Evolutionary conservation across 1,140 invertebrate genomes (phyloP).

Genomic region (Stegodyphus dumicola): DNA sequence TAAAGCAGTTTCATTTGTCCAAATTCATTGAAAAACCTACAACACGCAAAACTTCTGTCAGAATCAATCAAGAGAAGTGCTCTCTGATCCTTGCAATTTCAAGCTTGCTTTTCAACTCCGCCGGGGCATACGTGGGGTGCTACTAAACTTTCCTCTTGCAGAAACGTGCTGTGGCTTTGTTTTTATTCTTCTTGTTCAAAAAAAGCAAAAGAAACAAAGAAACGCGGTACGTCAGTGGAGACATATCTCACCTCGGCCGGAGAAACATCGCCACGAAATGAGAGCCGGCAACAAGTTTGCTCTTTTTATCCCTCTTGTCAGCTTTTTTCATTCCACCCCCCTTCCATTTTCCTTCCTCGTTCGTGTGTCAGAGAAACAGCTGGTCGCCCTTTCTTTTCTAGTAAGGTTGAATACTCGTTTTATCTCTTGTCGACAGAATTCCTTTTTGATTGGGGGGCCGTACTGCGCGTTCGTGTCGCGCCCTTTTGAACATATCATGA

Average conservation of each 20-base stretch:
- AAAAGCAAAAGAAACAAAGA: constrained; percentile 3
- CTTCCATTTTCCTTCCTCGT: constrained; percentile 11
- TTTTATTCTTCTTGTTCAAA: neutral
- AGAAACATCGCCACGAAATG: constrained; percentile 20
- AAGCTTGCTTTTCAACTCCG: too few species aligned
- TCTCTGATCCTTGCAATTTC: neutral
- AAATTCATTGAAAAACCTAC: neutral
- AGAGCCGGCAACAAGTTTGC: constrained; percentile 43
- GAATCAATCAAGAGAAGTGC: neutral
- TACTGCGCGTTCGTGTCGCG: too few species aligned
- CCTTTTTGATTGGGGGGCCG: constrained; percentile 37
- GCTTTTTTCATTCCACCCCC: constrained; percentile 3
- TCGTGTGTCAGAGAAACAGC: constrained; percentile 50
- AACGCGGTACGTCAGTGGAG: constrained; percentile 6
- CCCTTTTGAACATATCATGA: too few species aligned
- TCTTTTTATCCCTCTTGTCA: constrained; percentile 10
- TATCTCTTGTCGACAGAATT: constrained; percentile 51
- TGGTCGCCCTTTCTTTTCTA: constrained; percentile 41
- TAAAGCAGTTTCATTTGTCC: neutral
- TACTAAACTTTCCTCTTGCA: too few species aligned
- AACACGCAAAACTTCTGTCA: constrained; percentile 8
- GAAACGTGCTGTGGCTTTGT: too few species aligned
- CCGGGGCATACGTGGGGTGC: too few species aligned
- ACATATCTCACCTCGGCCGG: constrained; percentile 19
- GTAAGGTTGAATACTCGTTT: constrained; percentile 32